Evolutionary conservation across 2,888 invertebrate genomes (phyloP).

Genomic region (Mesorhabditis spiculigera): DNA sequence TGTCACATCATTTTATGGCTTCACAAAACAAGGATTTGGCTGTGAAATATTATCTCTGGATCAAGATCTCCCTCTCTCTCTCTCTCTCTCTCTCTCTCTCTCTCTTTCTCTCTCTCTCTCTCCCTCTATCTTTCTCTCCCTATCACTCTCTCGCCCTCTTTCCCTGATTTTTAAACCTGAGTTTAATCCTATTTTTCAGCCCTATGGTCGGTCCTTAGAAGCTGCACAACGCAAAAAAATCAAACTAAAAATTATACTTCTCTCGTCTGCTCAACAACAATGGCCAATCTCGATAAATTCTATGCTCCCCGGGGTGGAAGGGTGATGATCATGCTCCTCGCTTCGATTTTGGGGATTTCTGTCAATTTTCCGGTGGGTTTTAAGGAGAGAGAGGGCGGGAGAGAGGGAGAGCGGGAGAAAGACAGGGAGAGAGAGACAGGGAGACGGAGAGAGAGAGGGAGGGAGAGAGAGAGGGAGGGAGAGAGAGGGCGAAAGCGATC

Average conservation of each 20-base stretch:
- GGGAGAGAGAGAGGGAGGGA: not conserved
- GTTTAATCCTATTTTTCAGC: not conserved
- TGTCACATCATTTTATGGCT: no score
- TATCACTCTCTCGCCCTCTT: not conserved
- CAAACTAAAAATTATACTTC: no score
- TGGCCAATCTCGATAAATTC: not conserved
- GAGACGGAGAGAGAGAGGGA: not conserved
- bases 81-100: no score
- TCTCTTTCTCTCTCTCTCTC: no score
- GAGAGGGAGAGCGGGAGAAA: not conserved
- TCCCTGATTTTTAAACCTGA: not conserved
- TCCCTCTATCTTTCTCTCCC: no score
- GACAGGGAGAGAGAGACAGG: not conserved
- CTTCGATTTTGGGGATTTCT: not conserved
- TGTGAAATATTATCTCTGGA: no score
- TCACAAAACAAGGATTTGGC: no score
- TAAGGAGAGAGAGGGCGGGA: not conserved
- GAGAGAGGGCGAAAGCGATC: no score
- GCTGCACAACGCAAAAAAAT: not conserved
- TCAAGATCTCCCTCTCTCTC: no score
- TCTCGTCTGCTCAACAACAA: not conserved
- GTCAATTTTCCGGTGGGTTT: conserved; percentile 4
- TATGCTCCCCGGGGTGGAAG: not conserved
- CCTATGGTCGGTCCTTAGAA: conserved; percentile 2
- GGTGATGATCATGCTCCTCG: not conserved